Evolutionary conservation across 2,888 invertebrate species (phyloP), one percentile per base, ranked within the genome.

Genomic region (Trissolcus brochymenae): DNA sequence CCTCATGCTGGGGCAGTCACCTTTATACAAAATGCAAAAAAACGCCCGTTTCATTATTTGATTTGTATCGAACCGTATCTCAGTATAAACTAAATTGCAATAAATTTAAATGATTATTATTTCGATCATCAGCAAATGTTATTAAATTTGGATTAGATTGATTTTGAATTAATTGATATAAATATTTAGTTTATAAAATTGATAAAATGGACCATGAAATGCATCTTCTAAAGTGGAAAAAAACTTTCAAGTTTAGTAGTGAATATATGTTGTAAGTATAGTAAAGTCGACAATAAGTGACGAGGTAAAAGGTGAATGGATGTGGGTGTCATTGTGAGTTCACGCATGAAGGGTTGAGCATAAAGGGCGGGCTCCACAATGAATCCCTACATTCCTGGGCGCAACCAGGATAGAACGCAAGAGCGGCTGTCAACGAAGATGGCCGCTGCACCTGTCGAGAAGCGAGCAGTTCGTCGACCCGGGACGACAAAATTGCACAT

Each of bases 401-500:
- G 9, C 59, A 68, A 77, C 49, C 59, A 54, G 65, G 65, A 57
- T 59, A 66, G 73, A 70, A 74, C 77, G 73, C 73, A 70, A 70
- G 46, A 70, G 73, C 65, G 61, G 71, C 57, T 57, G 68, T 56
- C 72, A 78, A 53, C 64, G 79, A 80, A 80, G 55, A 80, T 80
- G 78, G 80, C 78, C 72, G 78, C 76, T 78, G 56, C 67, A 78
- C 78, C 76, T 78, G 66, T 65, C 65, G 67, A 77, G 62, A 65
- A 73, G 67, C 59, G 56, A 74, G 21, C 60, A 71, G 71, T 79
- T 75, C 71, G 74, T 71, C 74, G 77, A 79, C 65, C 74, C 64
- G 62, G 35, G n/a, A 55, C 68, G 68, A 49, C 54, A 46, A 62
- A 60, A 71, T 66, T 61, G 75, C 72, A 62, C 67, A 56, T 68